Evolutionary conservation across 1,140 invertebrate genomes (phyloP).

Genomic region (Melanaphis sacchari): DNA sequence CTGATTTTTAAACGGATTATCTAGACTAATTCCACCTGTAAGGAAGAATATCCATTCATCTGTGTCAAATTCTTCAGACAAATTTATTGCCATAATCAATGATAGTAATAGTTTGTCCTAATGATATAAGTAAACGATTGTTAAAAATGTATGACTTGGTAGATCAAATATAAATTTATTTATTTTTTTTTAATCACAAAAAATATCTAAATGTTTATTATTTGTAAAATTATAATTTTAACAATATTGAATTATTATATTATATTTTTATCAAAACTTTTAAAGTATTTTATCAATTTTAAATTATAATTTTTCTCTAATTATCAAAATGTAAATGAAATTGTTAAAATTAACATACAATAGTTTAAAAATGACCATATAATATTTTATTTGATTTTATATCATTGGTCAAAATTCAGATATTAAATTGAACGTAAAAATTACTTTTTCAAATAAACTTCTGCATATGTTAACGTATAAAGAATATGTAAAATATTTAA

Average conservation of each 20-base stretch:
- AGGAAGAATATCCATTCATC: constrained; percentile 87
- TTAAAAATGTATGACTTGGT: too few species aligned
- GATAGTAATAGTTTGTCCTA: constrained; percentile 91
- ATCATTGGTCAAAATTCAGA: neutral
- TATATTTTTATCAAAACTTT: neutral
- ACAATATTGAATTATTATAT: too few species aligned
- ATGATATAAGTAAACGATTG: neutral
- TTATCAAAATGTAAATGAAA: neutral
- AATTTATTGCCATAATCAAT: constrained; percentile 80
- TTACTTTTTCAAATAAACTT: constrained; percentile 92
- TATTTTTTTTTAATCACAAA: too few species aligned
- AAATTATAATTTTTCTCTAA: neutral
- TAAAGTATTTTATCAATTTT: neutral
- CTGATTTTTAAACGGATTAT: constrained; percentile 78
- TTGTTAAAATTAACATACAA: neutral
- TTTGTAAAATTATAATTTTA: too few species aligned
- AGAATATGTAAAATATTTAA: constrained; percentile 83
- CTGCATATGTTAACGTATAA: constrained; percentile 92
- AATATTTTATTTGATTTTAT: neutral
- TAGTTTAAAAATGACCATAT: neutral
- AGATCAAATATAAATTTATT: too few species aligned
- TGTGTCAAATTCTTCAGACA: constrained; percentile 73
- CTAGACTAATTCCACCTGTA: constrained; percentile 85
- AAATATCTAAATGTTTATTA: too few species aligned
- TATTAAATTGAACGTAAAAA: neutral